These are phyloP conservation scores for Gastracanthus pulcherrimus DNA, from an alignment of 2,888 invertebrate genomes.

Conservation along the genomic window DNA sequence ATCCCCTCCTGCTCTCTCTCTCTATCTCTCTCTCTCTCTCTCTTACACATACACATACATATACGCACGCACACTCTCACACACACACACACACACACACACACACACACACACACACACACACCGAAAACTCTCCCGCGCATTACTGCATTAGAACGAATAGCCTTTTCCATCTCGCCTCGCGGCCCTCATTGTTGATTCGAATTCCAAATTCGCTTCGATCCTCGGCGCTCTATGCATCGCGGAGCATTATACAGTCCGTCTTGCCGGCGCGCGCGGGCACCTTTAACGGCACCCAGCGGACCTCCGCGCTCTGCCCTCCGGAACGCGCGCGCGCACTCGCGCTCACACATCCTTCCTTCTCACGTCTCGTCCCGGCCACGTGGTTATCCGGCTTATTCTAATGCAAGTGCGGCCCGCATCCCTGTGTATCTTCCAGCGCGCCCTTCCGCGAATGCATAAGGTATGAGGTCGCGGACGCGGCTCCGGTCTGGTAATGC, in stretches of 20 bases:
- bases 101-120: too few species aligned
- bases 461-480: conserved; percentile 38
- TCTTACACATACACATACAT: too few species aligned
- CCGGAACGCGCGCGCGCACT: background rate
- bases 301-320: too few species aligned
- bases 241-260: conserved; percentile 30
- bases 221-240: conserved; percentile 27
- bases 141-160: conserved; percentile 37
- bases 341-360: conserved; percentile 43
- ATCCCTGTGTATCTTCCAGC: conserved; percentile 14
- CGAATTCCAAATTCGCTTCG: conserved; percentile 50
- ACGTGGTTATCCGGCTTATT: conserved; percentile 60
- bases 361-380: background rate
- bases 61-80: too few species aligned
- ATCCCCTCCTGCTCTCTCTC: background rate
- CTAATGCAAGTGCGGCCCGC: conserved; percentile 52
- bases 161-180: background rate
- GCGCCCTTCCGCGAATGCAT: conserved; percentile 26
- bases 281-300: conserved; percentile 61
- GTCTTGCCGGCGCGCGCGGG: background rate
- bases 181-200: conserved; percentile 40
- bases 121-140: conserved; percentile 5
- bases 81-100: too few species aligned
- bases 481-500: background rate
- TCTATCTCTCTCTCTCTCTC: too few species aligned